Base-by-base conservation (phyloP, 1,140 invertebrate genomes). In the Cherax destructor region DNA sequence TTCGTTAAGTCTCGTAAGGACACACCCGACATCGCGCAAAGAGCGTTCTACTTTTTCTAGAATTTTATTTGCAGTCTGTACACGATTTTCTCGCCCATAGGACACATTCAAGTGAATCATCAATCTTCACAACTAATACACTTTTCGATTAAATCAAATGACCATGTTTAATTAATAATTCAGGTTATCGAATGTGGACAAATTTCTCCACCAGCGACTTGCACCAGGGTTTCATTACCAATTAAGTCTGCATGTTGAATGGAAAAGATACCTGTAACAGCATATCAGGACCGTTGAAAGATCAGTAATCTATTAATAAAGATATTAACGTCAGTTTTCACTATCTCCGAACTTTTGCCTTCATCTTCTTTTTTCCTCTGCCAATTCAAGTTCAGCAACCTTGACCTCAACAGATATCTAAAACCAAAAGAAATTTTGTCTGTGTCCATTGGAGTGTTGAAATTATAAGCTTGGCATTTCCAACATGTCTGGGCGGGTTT, bases 331-430 rank as follows among this genome's bases (percentile, higher is more conserved):
- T 98, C 97, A 94, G 99, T 99, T 93, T 97, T 97, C 9, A 99
- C 94, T 92, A 99, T 99, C 94, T 99, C 99, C 92, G 97, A 1
- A 99, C 98, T 96, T 99, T 99, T 92, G 99, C 98, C 94, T 99
- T 99, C 99, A 99, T 99, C 94, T 99, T 99, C 94, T 95, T 99
- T 99, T n/a, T n/a, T n/a, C n/a, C n/a, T n/a, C n/a, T n/a, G n/a
- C n/a, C n/a, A n/a, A n/a, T n/a, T n/a, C n/a, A 78, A 99, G 95
- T 94, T 99, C 99, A 21, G 99, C 99, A 88, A 99, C 98, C 95
- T 90, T 97, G 0, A 98, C 99, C 95, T 99, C 99, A 1, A 99
- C 99, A 94, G 98, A 97, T 87, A 99, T 98, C 93, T 97, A n/a
- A 99, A 99, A 84, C 99, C 99, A 96, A 99, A 99, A n/a, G 99